Evolutionary conservation across 2,113 vertebrate species (phyloP), one percentile per base, ranked within the genome.

Genomic region (Sapayoa aenigma): DNA sequence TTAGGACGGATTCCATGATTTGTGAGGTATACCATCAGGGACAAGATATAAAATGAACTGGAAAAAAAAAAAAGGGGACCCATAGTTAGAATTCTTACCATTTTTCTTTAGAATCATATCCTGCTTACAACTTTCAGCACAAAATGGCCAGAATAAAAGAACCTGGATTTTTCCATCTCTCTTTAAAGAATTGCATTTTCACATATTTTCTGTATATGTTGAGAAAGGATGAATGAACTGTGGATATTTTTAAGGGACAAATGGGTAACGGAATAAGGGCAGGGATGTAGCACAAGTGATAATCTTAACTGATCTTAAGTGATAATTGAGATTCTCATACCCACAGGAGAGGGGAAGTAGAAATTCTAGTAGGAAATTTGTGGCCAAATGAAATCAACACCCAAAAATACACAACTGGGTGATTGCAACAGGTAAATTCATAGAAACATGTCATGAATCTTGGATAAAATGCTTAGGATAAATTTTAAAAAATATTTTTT

Each of bases 301-400:
- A 21, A 49, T 33, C n/a, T n/a, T n/a, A n/a, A n/a, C n/a, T n/a
- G n/a, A n/a, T n/a, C n/a, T n/a, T n/a, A n/a, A n/a, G n/a, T n/a
- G n/a, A n/a, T n/a, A n/a, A n/a, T n/a, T n/a, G n/a, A n/a, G n/a
- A n/a, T n/a, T n/a, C n/a, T n/a, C n/a, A n/a, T n/a, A n/a, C 25
- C 27, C 8, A 6, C 11, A 17, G n/a, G n/a, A n/a, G n/a, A n/a
- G n/a, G 14, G 8, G 11, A 27, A 67, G 2, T 0, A 0, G 22
- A 89, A 95, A 46, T 21, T 9, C 28, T 16, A 6, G 18, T 4
- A 49, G 42, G 10, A 59, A 84, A 89, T 62, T 46, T 9, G 2
- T 67, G 25, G 46, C 23, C 20, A 67, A 66, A 72, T 35, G 2
- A 84, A 89, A 8, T 50, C 19, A 68, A 49, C 21, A 53, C 3